Conservation (phyloP, 2,888 invertebrate genomes). For the Eilema depressum region DNA sequence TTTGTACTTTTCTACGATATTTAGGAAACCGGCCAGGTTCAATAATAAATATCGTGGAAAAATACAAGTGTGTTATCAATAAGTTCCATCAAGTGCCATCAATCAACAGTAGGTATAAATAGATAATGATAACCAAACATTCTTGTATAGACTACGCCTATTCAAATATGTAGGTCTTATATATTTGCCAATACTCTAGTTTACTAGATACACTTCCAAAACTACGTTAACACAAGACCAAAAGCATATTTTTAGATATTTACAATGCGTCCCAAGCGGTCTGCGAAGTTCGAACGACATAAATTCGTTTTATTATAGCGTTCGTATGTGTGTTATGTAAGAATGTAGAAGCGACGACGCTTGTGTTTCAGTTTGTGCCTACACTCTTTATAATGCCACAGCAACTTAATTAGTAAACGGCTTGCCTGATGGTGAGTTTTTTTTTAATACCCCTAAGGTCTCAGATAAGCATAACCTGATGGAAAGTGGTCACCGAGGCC, state of each 20-base stretch:
- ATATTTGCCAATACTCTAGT: constrained; percentile 2
- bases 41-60: too few relatives aligned
- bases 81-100: too few relatives aligned
- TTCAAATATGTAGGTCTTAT: not conserved
- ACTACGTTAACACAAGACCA: constrained; percentile 32
- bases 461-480: too few relatives aligned
- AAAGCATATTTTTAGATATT: constrained; percentile 40
- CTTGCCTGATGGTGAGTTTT: not conserved
- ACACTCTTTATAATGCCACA: not conserved
- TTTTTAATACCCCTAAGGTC: too few relatives aligned
- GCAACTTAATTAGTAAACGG: not conserved
- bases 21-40: too few relatives aligned
- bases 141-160: not conserved
- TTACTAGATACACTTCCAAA: constrained; percentile 20
- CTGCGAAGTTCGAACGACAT: constrained; percentile 47
- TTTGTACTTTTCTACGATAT: too few relatives aligned
- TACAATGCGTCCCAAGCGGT: constrained; percentile 38
- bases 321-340: constrained; percentile 51
- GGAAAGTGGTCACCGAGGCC: too few relatives aligned
- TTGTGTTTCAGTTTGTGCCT: constrained; percentile 21
- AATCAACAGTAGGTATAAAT: too few relatives aligned
- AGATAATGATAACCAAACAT: not conserved
- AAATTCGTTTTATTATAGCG: constrained; percentile 61
- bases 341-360: constrained; percentile 35
- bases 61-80: too few relatives aligned